Base-by-base conservation (phyloP, 2,113 vertebrate species). In the Heteronetta atricapilla region DNA sequence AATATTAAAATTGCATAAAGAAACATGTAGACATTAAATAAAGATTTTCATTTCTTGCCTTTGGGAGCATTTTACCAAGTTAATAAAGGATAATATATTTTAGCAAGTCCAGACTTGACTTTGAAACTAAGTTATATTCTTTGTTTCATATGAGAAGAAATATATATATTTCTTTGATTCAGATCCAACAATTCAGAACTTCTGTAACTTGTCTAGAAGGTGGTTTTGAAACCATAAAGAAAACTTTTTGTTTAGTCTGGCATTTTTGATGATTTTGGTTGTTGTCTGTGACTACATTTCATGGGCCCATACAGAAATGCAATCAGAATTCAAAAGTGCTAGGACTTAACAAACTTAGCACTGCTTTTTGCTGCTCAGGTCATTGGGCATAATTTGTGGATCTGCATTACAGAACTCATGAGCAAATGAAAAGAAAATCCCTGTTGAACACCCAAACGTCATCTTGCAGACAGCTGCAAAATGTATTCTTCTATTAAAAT, bases 41-140 rank as follows among this genome's bases (percentile, higher is more conserved):
- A 56, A 87, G 23, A 62, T 84, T 72, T 79, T 69, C 11, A 82
- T 62, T 94, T 87, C 67, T 91, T 95, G 53, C 75, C 67, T 89
- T 87, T 79, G 59, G 59, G n/a, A 88, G 5, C 60, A 25, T 83
- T 94, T 85, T 92, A 73, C 60, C 75, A 91, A 63, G 16, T 87
- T 92, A 86, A 73, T 85, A 66, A 60, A 17, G 9, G 36, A 5
- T 62, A 82, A 31, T 67, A 17, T 12, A 46, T 87, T 94, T 95
- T 92, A 75, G 92, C 76, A 84, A 93, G 69, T 84, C 77, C n/a
- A 80, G 75, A 50, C 82, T 60, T 77, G 52, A 85, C 19, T 80
- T 52, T 83, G 38, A 89, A 90, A 79, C 21, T 14, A 59, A 88
- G 74, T 83, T 81, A 34, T 22, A 36, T 77, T 80, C 28, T 92